A percentile compares a stretch with the other conserved stretches of the same genome.
Conservation (phyloP, 2,797 vertebrate species). For the Holocentrus rufus region DNA sequence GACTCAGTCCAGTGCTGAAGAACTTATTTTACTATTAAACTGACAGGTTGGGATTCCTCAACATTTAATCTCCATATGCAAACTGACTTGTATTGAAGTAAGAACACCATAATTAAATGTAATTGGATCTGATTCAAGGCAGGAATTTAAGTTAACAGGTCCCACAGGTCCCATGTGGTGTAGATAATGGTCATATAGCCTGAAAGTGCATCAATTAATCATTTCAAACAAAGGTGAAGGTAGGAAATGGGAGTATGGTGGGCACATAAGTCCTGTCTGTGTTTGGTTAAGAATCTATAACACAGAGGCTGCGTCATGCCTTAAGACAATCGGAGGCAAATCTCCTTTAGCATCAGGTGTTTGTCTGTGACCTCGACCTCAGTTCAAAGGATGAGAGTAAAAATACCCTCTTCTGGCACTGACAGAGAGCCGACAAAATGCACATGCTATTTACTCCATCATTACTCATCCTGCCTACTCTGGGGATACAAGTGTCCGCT, state of each 20-base stretch:
- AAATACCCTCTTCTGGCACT: slow-evolving; percentile 22
- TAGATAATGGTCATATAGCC: background rate
- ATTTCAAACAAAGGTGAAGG: slow-evolving; percentile 34
- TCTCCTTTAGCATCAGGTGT: slow-evolving; percentile 76
- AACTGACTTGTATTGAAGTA: no score
- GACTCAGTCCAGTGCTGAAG: background rate
- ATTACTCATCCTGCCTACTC: slow-evolving; percentile 46
- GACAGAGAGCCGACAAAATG: no score
- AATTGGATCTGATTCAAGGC: background rate
- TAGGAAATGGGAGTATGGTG: slow-evolving; percentile 62
- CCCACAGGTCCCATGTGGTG: slow-evolving; percentile 1
- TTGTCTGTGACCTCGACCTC: slow-evolving; percentile 75
- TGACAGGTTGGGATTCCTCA: slow-evolving; percentile 16
- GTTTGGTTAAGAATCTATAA: slow-evolving; percentile 42
- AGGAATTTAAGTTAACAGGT: no score
- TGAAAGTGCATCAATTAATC: slow-evolving; percentile 8
- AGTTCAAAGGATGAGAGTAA: slow-evolving; percentile 48
- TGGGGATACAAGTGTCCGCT: slow-evolving; percentile 44
- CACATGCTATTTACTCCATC: slow-evolving; percentile 34
- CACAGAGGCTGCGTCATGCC: slow-evolving; percentile 60
- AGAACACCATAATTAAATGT: background rate
- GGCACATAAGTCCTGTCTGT: slow-evolving; percentile 29
- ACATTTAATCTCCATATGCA: background rate
- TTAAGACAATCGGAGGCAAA: slow-evolving; percentile 52
- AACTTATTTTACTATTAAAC: slow-evolving; percentile 10